Evolutionary conservation across 2,888 invertebrate genomes (phyloP).

Genomic region (Lottia gigantea): DNA sequence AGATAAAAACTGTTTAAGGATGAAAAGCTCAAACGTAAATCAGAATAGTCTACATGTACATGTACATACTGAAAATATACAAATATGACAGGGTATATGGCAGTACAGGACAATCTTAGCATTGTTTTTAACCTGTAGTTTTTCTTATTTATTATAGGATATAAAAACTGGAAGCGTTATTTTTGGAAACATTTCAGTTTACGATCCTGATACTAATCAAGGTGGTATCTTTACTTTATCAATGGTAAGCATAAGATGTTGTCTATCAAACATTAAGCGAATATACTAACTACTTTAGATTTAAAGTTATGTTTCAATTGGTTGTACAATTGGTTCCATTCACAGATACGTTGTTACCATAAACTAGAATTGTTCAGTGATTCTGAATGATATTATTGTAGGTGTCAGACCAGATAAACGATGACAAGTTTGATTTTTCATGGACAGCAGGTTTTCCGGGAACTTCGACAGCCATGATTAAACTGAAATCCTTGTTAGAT

Average conservation of each 20-base stretch:
- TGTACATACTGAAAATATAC: too few species aligned
- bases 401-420: conserved; percentile 14
- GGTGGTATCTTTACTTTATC: neutral
- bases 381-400: neutral
- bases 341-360: too few species aligned
- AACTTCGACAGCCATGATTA: conserved; percentile 24
- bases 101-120: too few species aligned
- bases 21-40: too few species aligned
- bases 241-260: neutral
- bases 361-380: too few species aligned
- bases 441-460: neutral
- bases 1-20: too few species aligned
- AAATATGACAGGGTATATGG: too few species aligned
- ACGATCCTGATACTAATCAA: conserved; percentile 7
- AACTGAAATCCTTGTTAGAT: conserved; percentile 36
- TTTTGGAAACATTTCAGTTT: conserved; percentile 11
- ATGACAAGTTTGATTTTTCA: conserved; percentile 11
- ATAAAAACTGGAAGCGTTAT: neutral
- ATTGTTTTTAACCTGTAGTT: too few species aligned
- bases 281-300: too few species aligned
- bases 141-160: neutral
- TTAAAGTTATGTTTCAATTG: too few species aligned
- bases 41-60: too few species aligned
- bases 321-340: too few species aligned
- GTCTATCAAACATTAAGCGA: neutral